Evolutionary conservation across 2,797 vertebrate genomes (phyloP).

Genomic region (Gastrophryne carolinensis): DNA sequence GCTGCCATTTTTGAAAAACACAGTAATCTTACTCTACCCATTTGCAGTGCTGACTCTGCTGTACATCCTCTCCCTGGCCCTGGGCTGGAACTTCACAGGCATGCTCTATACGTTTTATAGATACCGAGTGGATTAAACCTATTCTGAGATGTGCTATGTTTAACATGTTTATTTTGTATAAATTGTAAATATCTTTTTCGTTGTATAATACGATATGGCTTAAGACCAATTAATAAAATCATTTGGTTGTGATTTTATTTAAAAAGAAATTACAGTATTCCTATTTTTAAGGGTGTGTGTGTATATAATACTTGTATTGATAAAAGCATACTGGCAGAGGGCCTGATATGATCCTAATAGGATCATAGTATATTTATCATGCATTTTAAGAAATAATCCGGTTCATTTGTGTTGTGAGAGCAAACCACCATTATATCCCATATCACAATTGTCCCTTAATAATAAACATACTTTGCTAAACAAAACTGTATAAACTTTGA

Average conservation of each 20-base stretch:
- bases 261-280: too few species aligned
- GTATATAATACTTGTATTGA: too few species aligned
- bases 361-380: too few species aligned
- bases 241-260: not conserved
- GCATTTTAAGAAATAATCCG: too few species aligned
- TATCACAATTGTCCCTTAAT: too few species aligned
- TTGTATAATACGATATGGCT: slow-evolving; percentile 68
- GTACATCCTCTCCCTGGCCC: slow-evolving; percentile 84
- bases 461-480: too few species aligned
- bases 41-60: slow-evolving; percentile 84
- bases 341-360: too few species aligned
- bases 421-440: too few species aligned
- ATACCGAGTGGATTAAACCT: slow-evolving; percentile 82
- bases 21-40: slow-evolving; percentile 89
- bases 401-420: too few species aligned
- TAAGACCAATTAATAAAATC: slow-evolving; percentile 51
- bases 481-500: too few species aligned
- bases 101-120: slow-evolving; percentile 93
- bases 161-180: slow-evolving; percentile 60
- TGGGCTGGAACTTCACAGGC: slow-evolving; percentile 95
- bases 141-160: not conserved
- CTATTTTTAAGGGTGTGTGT: too few species aligned
- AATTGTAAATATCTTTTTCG: slow-evolving; percentile 72
- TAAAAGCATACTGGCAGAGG: too few species aligned
- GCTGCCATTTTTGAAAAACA: slow-evolving; percentile 92